Percentiles rank a stretch among this genome's conserved stretches.
Conservation (phyloP, 2,797 vertebrate genomes). For the Gymnoscopelus braueri region DNA sequence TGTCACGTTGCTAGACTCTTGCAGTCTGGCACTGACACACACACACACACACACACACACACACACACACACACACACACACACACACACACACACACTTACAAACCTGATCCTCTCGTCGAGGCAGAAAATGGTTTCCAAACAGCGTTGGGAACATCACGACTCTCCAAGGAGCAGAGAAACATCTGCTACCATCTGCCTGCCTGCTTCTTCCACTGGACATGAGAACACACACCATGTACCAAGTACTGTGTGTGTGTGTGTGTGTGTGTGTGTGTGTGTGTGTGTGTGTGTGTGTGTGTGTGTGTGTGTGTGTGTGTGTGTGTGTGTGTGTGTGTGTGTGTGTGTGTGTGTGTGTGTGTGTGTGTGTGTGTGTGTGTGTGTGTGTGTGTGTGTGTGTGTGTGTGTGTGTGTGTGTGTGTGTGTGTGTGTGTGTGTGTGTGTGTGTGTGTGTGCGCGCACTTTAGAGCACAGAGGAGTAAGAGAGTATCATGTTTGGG, state of each 20-base stretch:
- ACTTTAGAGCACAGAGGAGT: not conserved
- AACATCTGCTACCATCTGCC: slow-evolving; percentile 76
- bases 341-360: slow-evolving; percentile 1
- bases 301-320: no score
- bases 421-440: not conserved
- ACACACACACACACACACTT: slow-evolving; percentile 5
- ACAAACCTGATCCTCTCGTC: slow-evolving; percentile 30
- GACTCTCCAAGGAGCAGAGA: slow-evolving; percentile 52
- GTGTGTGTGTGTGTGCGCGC: not conserved
- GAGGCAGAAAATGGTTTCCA: slow-evolving; percentile 63
- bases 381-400: no score
- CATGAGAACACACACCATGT: no score
- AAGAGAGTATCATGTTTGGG: slow-evolving; percentile 45
- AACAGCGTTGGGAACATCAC: slow-evolving; percentile 43
- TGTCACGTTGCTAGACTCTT: slow-evolving; percentile 30
- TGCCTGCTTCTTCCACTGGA: slow-evolving; percentile 30
- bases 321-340: not conserved
- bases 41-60: slow-evolving; percentile 20
- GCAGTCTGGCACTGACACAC: not conserved
- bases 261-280: not conserved
- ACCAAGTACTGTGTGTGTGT: no score
- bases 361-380: no score
- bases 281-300: slow-evolving; percentile 1
- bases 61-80: slow-evolving; percentile 16
- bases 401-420: slow-evolving; percentile 8